Evolutionary conservation across 2,113 vertebrate genomes (phyloP).

Genomic region (Prietella phreatophila): DNA sequence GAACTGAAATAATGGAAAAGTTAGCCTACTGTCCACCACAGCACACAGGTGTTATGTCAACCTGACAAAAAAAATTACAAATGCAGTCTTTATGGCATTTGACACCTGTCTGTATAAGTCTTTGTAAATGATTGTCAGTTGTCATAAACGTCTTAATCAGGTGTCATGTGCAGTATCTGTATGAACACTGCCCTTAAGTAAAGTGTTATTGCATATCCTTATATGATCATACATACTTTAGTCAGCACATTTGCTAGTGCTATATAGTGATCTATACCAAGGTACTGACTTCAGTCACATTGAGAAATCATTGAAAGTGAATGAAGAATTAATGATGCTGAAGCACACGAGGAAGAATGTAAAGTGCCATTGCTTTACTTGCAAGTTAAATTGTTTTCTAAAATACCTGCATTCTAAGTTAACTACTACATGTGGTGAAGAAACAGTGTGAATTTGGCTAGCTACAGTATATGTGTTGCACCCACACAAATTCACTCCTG

Average conservation of each 20-base stretch:
- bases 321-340: background rate
- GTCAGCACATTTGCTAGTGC: background rate
- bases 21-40: no score
- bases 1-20: no score
- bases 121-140: background rate
- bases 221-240: background rate
- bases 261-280: background rate
- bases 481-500: slow-evolving; percentile 1
- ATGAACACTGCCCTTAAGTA: background rate
- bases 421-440: slow-evolving; percentile 14
- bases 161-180: background rate
- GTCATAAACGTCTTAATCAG: background rate
- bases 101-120: background rate
- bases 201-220: background rate
- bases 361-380: slow-evolving; percentile 39
- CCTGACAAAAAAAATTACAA: background rate
- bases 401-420: slow-evolving; percentile 40
- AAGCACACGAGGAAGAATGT: background rate
- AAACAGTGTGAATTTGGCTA: background rate
- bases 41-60: background rate
- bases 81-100: background rate
- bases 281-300: background rate
- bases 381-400: slow-evolving; percentile 18
- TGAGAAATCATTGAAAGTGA: background rate
- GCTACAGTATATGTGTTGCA: background rate